Base-by-base conservation (phyloP, 2,113 vertebrate species). In the Polypterus senegalus region DNA sequence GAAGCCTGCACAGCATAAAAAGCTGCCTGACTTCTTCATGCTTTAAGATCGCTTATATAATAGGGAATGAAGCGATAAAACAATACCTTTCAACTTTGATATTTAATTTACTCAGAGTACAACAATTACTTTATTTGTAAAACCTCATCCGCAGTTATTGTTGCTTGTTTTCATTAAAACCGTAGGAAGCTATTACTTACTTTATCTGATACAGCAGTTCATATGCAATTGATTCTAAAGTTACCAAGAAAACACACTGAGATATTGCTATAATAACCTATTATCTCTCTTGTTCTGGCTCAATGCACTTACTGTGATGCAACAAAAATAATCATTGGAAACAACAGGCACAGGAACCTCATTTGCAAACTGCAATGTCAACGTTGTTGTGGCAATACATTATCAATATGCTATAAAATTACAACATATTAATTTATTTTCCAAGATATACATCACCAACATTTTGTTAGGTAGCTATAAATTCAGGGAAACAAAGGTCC, bases 171-270 rank as follows among this genome's bases (percentile, higher is more conserved):
- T 54, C 51, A 65, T 65, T 68, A 62, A 57, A 57, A 46, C 61
- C 49, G 7, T 60, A 62, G 46, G 60, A 68, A 64, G 60, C 54
- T 52, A 62, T 62, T 62, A 65, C 46, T 59, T 48, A 52, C 75
- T 81, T 81, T 81, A 79, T 80, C 75, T 84, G 84, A 80, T 81
- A 72, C 71, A 79, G 61, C 74, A 81, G 79, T 86, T 88, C 83
- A 81, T 73, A 75, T 81, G 74, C 85, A 88, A 89, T 85, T 86
- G 83, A 81, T 79, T 85, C 73, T 63, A 79, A 77, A 85, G 80
- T 80, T 83, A 83, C 86, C 77, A 78, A 66, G 79, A 70, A 81
- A 85, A 81, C 78, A 81, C 80, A 80, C 73, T 69, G 69, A 79
- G 80, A 77, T 79, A 83, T 85, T 73, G 62, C 69, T 77, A 72